These are phyloP conservation scores for Microcebus tavaratra DNA, from an alignment of 2,113 vertebrate species.

Conservation along the genomic window DNA sequence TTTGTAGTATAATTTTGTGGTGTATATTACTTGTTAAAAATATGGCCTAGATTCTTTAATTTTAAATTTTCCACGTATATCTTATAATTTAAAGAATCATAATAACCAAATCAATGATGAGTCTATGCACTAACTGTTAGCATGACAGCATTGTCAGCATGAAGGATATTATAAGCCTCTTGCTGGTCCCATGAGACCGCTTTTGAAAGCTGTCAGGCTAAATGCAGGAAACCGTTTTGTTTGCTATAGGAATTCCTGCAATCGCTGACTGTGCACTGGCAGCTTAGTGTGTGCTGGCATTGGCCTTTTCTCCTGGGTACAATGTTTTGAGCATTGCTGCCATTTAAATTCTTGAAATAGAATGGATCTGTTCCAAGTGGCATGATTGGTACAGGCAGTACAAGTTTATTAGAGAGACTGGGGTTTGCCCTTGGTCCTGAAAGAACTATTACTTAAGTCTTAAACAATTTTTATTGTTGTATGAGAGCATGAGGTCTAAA, in stretches of 20 bases:
- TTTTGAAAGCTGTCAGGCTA: slow-evolving; percentile 45
- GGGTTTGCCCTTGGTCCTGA: slow-evolving; percentile 52
- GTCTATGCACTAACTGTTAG: background rate
- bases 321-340: slow-evolving; percentile 47
- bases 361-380: slow-evolving; percentile 52
- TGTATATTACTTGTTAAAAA: background rate
- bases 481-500: background rate
- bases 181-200: background rate
- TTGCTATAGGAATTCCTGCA: background rate
- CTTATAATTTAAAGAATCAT: background rate
- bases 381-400: slow-evolving; percentile 36
- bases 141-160: background rate
- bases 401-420: slow-evolving; percentile 62
- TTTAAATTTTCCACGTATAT: background rate
- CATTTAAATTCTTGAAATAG: slow-evolving; percentile 70
- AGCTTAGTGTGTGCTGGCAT: background rate
- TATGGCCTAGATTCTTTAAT: background rate
- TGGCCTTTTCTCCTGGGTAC: slow-evolving; percentile 50
- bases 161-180: background rate
- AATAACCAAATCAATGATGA: background rate
- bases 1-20: background rate
- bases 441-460: slow-evolving; percentile 66
- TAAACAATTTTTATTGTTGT: slow-evolving; percentile 45
- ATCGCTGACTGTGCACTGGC: background rate
- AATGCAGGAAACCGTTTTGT: slow-evolving; percentile 6